Conservation (phyloP, 2,888 invertebrate genomes). For the Mesoligia furuncula region DNA sequence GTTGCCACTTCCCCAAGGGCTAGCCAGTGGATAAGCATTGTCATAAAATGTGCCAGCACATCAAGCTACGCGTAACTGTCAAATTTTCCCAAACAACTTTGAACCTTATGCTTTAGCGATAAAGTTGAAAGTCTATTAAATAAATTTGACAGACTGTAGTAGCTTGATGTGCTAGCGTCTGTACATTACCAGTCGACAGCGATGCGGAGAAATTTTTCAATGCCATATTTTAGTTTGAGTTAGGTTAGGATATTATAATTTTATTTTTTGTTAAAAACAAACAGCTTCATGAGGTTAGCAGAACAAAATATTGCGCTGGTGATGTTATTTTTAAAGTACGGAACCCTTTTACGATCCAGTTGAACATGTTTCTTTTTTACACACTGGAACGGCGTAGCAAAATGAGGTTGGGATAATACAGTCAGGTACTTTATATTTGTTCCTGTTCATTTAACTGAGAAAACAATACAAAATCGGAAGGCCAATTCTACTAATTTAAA, state of each 20-base stretch:
- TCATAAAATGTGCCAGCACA: background rate
- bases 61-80: no score
- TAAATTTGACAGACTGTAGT: no score
- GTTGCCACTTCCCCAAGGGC: background rate
- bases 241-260: background rate
- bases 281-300: background rate
- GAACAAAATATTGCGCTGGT: background rate
- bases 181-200: no score
- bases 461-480: slow-evolving; percentile 5
- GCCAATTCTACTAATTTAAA: no score
- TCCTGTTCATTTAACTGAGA: slow-evolving; percentile 1
- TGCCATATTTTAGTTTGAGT: background rate
- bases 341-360: background rate
- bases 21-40: no score
- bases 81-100: no score
- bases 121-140: no score
- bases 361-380: background rate
- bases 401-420: slow-evolving; percentile 27
- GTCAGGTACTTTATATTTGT: background rate
- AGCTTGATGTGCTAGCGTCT: no score
- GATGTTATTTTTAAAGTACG: background rate
- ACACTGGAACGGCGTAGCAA: background rate
- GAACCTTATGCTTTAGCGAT: no score
- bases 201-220: background rate
- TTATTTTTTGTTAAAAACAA: background rate